phyloP scores from a whole-genome alignment of 2,888 invertebrate species.

The Omphaloscelis lunosa region DNA sequence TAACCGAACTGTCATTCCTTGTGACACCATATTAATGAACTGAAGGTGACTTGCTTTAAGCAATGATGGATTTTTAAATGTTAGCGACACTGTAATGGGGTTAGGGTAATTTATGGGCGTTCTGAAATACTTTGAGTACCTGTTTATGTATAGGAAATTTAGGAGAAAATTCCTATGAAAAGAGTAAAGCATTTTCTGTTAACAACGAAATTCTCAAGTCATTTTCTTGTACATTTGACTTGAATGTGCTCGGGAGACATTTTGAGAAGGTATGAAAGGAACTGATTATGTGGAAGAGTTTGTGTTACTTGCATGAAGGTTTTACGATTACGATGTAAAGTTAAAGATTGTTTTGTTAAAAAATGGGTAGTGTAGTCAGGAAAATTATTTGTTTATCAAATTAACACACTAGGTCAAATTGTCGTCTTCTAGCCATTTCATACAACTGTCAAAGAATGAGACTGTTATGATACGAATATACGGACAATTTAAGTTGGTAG shows the following conservation, averaged over 20 bases:
- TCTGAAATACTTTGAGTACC: constrained; percentile 60
- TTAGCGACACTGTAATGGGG: constrained; percentile 80
- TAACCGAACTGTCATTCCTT: constrained; percentile 85
- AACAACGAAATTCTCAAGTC: constrained; percentile 48
- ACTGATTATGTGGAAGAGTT: constrained; percentile 22
- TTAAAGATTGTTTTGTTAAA: background rate
- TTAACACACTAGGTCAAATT: background rate
- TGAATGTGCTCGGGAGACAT: constrained; percentile 37
- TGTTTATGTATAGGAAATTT: constrained; percentile 62
- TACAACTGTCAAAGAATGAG: background rate
- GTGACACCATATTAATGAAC: constrained; percentile 86
- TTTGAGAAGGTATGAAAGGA: constrained; percentile 22
- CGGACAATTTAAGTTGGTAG: background rate
- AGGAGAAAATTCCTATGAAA: constrained; percentile 57
- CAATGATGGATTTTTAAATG: constrained; percentile 89
- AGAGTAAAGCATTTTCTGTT: constrained; percentile 48
- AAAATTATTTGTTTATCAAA: background rate
- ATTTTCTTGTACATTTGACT: constrained; percentile 56
- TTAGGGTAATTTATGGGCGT: constrained; percentile 81
- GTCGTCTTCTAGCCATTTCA: background rate
- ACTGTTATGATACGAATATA: background rate
- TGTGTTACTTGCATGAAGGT: background rate
- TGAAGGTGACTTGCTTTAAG: constrained; percentile 83
- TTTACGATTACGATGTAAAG: background rate
- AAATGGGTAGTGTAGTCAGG: background rate